A percentile compares a stretch with the other conserved stretches of the same genome.
Evolutionary conservation across 1,140 invertebrate genomes (phyloP).

Genomic region (Nasonia vitripennis): DNA sequence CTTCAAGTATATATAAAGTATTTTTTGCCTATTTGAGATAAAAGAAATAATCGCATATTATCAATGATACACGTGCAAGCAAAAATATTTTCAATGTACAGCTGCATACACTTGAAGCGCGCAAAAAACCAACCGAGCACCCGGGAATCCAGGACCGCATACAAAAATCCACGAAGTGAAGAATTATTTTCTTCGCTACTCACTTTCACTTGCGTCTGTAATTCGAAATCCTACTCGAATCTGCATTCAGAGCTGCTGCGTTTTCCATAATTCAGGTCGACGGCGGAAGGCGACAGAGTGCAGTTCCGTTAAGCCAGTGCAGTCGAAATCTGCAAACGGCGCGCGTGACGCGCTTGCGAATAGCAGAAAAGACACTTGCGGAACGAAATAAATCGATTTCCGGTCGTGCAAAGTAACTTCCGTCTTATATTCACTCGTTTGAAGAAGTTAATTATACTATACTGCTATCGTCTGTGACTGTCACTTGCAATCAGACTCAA

Average conservation of each 20-base stretch:
- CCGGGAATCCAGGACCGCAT: background rate
- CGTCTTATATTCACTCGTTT: background rate
- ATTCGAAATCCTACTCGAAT: constrained; percentile 6
- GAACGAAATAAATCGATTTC: constrained; percentile 4
- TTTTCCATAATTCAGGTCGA: constrained; percentile 6
- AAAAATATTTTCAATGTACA: no score
- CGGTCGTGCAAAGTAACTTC: background rate
- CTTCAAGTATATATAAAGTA: no score
- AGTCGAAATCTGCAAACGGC: constrained; percentile 17
- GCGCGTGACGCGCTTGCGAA: background rate
- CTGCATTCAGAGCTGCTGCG: constrained; percentile 4
- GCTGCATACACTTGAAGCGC: background rate
- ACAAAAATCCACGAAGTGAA: background rate
- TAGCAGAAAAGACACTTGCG: background rate
- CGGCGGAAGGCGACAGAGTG: background rate
- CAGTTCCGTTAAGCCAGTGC: background rate
- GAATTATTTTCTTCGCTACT: background rate
- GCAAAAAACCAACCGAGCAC: background rate
- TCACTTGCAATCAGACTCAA: no score
- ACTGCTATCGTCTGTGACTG: no score
- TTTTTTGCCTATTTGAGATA: no score
- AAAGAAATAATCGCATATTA: no score
- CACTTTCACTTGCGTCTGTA: constrained; percentile 24
- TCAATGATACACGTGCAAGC: no score
- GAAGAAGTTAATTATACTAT: background rate